A percentile compares a stretch with the other conserved stretches of the same genome.
Evolutionary conservation across 2,888 invertebrate genomes (phyloP).

Genomic region (Branchipolynoe longqiensis): DNA sequence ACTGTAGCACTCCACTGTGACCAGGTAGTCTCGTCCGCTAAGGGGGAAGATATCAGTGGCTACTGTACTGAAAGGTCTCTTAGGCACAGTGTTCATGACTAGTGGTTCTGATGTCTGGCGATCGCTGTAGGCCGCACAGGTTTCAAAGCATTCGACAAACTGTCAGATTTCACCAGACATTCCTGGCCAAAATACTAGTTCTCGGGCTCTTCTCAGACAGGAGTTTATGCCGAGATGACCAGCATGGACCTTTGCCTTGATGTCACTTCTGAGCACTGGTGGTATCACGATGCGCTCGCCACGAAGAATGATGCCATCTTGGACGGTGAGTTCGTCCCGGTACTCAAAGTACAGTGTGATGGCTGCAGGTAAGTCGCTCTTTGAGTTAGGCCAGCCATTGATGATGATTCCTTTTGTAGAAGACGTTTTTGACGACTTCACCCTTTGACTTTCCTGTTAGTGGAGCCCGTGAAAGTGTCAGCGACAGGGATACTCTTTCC

Average conservation of each 20-base stretch:
- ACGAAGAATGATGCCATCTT: too few relatives aligned
- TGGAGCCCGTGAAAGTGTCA: too few relatives aligned
- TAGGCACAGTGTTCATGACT: conserved; percentile 61
- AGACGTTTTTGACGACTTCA: too few relatives aligned
- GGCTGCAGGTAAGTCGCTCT: too few relatives aligned
- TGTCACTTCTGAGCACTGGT: too few relatives aligned
- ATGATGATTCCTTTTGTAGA: too few relatives aligned
- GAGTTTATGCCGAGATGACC: conserved; percentile 36
- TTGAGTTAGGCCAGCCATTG: too few relatives aligned
- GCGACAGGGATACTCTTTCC: too few relatives aligned
- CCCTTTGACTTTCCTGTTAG: too few relatives aligned
- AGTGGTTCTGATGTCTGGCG: conserved; percentile 60
- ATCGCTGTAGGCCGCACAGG: neutral
- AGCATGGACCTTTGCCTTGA: conserved; percentile 6
- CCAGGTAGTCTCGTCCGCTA: conserved; percentile 64
- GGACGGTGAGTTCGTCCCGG: too few relatives aligned
- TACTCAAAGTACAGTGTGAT: too few relatives aligned
- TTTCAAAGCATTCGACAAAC: neutral
- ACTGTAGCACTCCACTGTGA: conserved; percentile 67
- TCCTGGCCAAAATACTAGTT: conserved; percentile 27
- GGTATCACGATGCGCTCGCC: too few relatives aligned
- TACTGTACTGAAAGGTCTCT: conserved; percentile 68
- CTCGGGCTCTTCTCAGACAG: conserved; percentile 38
- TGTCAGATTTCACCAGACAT: conserved; percentile 7
- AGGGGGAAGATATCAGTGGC: conserved; percentile 68